phyloP scores from a whole-genome alignment of 2,888 invertebrate genomes.

The Nebria brevicollis region DNA sequence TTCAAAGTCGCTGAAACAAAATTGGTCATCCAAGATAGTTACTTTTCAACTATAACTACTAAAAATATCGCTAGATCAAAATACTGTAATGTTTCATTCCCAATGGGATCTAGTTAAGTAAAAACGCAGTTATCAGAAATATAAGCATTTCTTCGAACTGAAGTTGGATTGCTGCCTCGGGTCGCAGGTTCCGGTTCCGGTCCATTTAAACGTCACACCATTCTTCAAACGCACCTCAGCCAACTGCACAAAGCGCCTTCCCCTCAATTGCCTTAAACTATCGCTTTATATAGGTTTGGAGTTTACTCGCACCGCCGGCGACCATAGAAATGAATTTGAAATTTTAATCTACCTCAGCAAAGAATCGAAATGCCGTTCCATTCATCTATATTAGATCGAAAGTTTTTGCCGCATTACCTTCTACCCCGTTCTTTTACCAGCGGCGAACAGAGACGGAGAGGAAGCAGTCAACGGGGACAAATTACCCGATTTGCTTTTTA shows the following conservation, averaged over 20 bases:
- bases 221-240: slow-evolving; percentile 17
- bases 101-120: too few species aligned
- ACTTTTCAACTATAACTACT: too few species aligned
- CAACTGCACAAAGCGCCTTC: not conserved
- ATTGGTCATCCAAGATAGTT: not conserved
- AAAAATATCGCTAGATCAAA: too few species aligned
- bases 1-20: not conserved
- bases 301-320: slow-evolving; percentile 4
- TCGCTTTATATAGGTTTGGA: not conserved
- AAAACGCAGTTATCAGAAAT: not conserved
- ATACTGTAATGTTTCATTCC: too few species aligned
- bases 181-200: slow-evolving; percentile 53
- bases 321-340: slow-evolving; percentile 33
- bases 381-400: slow-evolving; percentile 41
- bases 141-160: not conserved
- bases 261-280: not conserved
- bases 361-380: slow-evolving; percentile 27
- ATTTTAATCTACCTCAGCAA: slow-evolving; percentile 42
- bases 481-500: slow-evolving; percentile 24
- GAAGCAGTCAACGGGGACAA: slow-evolving; percentile 25
- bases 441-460: not conserved
- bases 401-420: slow-evolving; percentile 39
- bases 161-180: slow-evolving; percentile 37
- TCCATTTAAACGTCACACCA: slow-evolving; percentile 52
- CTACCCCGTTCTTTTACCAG: not conserved